phyloP scores from a whole-genome alignment of 1,140 invertebrate species.

The Trachelipus rathkii region DNA sequence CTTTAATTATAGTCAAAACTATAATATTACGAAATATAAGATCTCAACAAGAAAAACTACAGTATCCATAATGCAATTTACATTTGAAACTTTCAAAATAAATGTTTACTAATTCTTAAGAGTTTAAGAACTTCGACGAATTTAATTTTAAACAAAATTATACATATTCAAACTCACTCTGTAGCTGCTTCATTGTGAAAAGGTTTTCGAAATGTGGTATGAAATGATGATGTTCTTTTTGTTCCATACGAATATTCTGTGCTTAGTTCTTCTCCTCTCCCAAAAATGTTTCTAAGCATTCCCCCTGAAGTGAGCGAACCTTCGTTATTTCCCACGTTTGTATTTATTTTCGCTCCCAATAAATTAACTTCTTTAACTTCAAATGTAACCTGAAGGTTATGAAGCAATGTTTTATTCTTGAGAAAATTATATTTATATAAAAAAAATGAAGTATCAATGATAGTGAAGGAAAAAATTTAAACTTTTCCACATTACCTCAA shows the following conservation, averaged over 20 bases:
- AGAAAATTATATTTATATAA: too few species aligned
- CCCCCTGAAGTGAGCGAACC: constrained; percentile 68
- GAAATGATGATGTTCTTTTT: constrained; percentile 67
- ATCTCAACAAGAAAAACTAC: too few species aligned
- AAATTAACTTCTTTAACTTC: constrained; percentile 69
- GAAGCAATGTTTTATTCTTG: too few species aligned
- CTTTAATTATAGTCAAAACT: too few species aligned
- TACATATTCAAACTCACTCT: constrained; percentile 52
- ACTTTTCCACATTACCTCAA: constrained; percentile 59
- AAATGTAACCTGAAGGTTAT: constrained; percentile 66
- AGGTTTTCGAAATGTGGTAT: constrained; percentile 69
- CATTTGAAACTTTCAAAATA: too few species aligned
- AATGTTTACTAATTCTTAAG: too few species aligned
- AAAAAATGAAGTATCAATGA: too few species aligned
- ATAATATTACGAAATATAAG: too few species aligned
- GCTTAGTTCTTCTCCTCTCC: constrained; percentile 71
- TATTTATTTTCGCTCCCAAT: constrained; percentile 72
- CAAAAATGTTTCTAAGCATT: constrained; percentile 71
- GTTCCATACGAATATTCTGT: constrained; percentile 72
- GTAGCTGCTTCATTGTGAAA: constrained; percentile 58
- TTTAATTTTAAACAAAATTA: too few species aligned
- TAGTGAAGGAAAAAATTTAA: too few species aligned
- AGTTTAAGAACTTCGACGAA: too few species aligned
- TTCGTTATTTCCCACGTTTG: constrained; percentile 79
- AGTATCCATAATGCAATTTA: too few species aligned